Base-by-base conservation (phyloP, 2,888 invertebrate species). In the Patella pellucida region DNA sequence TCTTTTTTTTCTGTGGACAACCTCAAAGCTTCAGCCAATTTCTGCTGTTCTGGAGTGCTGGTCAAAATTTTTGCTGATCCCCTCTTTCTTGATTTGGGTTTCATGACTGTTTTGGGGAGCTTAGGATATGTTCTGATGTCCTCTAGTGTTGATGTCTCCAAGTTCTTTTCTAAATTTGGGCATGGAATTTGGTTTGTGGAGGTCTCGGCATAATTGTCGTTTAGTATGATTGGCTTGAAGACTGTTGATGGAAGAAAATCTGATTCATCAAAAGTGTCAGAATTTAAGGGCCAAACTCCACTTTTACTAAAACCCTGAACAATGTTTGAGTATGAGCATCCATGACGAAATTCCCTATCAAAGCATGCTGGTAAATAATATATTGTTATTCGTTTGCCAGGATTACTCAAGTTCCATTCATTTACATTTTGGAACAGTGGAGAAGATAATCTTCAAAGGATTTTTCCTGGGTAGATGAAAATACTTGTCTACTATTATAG, bases 261-360 rank as follows among this genome's bases (percentile, higher is more conserved):
- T n/a, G n/a, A n/a, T n/a, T n/a, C n/a, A n/a, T n/a, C n/a, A n/a
- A n/a, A n/a, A n/a, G n/a, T n/a, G n/a, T n/a, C n/a, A n/a, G n/a
- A 2, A 41, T 78, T 69, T 14, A 76, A 41, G 5, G 78, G 78
- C 15, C 51, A 72, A 23, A 78, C 71, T 27, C 78, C 76, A 19
- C 76, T 68, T 7, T 19, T 50, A 31, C 52, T 51, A 54, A 78
- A 78, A 4, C 71, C 74, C 51, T 68, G 19, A 19, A 76, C 62
- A 31, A 76, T 78, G 72, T 76, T 76, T n/a, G n/a, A 70, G 19
- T 67, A 72, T 12, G 69, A 71, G 12, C 69, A 41, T 16, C 74
- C 72, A 23, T 68, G 27, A 3, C 56, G 68, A 71, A 67, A 78
- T 2, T 67, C 78, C n/a, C 62, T 16, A 7, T 52, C 27, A 9